Evolutionary conservation across 1,140 invertebrate genomes (phyloP).

Genomic region (Eriocheir sinensis): DNA sequence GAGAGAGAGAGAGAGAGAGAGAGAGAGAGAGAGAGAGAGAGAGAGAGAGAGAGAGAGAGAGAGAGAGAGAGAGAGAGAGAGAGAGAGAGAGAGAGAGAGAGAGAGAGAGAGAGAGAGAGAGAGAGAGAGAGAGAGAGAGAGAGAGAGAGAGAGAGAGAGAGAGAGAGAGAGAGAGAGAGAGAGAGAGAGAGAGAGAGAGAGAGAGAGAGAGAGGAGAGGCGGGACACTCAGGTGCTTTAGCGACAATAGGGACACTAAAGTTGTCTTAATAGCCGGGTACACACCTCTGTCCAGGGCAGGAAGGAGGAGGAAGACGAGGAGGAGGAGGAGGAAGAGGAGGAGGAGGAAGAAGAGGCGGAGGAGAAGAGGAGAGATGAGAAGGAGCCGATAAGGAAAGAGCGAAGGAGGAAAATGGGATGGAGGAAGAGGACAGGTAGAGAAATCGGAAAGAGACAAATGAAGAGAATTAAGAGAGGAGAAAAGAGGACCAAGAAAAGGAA

Average conservation of each 20-base stretch:
- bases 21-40: no score
- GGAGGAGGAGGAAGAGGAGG: no score
- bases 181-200: constrained; percentile 22
- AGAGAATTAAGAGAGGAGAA: not conserved
- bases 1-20: no score
- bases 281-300: constrained; percentile 9
- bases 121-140: no score
- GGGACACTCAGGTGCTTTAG: not conserved
- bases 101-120: not conserved
- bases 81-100: no score
- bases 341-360: not conserved
- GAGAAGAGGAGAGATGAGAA: not conserved
- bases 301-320: not conserved
- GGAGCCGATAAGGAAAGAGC: not conserved
- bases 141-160: no score
- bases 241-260: constrained; percentile 39
- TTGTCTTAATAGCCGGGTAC: constrained; percentile 39
- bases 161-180: constrained; percentile 13
- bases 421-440: not conserved
- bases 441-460: not conserved
- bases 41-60: no score
- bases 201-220: constrained; percentile 9
- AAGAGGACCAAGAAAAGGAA: no score
- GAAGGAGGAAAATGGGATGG: no score
- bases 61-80: no score